Percentiles rank a stretch among this genome's conserved stretches.
Conservation (phyloP, 2,113 vertebrate genomes). For the Oncorhynchus masou region DNA sequence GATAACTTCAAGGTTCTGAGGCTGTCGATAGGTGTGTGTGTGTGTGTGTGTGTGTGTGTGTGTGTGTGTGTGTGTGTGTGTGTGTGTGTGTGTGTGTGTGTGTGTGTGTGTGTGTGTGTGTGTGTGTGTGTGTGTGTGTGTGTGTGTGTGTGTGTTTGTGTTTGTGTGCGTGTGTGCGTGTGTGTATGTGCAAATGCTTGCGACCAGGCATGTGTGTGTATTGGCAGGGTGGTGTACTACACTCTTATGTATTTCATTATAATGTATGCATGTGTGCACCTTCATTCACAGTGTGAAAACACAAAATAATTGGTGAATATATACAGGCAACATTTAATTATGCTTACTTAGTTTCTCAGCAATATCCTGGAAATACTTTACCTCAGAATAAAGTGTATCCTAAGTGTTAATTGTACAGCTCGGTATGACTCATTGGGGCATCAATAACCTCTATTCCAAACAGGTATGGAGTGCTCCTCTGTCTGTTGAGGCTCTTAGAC, state of each 20-base stretch:
- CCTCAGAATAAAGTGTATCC: too few species aligned
- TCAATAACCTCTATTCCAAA: background rate
- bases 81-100: constrained; percentile 2
- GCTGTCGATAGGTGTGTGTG: background rate
- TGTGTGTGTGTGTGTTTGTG: constrained; percentile 2
- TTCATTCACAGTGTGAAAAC: background rate
- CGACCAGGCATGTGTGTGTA: background rate
- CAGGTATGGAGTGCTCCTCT: background rate
- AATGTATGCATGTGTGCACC: background rate
- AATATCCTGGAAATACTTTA: too few species aligned
- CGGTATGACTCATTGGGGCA: background rate
- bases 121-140: constrained; percentile 8
- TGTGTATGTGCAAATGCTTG: background rate
- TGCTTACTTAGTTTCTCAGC: too few species aligned
- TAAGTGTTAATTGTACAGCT: too few species aligned
- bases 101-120: constrained; percentile 4
- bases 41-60: background rate
- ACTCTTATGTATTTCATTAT: too few species aligned
- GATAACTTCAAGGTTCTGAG: constrained; percentile 1
- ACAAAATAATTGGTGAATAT: background rate
- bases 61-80: constrained; percentile 3
- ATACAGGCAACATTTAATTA: too few species aligned
- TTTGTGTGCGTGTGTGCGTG: background rate
- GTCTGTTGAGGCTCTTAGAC: background rate
- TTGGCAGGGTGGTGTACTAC: background rate